Percentiles rank a stretch among this genome's conserved stretches.
These are phyloP conservation scores for Eristalinus aeneus DNA, from an alignment of 2,888 invertebrate species.

Conservation along the genomic window DNA sequence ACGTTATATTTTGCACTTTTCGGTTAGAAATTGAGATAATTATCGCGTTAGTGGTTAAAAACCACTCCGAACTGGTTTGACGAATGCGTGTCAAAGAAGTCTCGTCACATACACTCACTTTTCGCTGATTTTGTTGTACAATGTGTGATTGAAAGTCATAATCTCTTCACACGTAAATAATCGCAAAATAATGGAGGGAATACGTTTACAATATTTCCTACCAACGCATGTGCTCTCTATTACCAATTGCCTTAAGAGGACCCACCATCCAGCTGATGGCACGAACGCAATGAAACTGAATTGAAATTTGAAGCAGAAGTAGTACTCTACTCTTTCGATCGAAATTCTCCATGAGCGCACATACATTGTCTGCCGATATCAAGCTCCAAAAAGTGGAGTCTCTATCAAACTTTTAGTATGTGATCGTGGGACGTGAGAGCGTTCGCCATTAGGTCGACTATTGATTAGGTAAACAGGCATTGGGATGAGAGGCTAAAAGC, in stretches of 20 bases:
- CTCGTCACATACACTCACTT: constrained; percentile 23
- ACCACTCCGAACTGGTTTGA: constrained; percentile 34
- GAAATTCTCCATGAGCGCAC: constrained; percentile 19
- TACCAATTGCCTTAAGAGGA: constrained; percentile 16
- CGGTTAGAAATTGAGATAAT: constrained; percentile 24
- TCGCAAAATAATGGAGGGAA: not conserved
- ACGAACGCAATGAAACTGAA: constrained; percentile 68
- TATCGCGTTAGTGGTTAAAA: constrained; percentile 26
- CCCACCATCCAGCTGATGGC: constrained; percentile 55
- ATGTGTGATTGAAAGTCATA: constrained; percentile 41
- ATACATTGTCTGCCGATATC: constrained; percentile 40
- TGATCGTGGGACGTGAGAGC: constrained; percentile 33
- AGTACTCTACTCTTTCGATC: constrained; percentile 15
- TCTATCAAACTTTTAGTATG: constrained; percentile 32
- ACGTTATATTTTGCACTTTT: constrained; percentile 14
- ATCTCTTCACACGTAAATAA: constrained; percentile 25
- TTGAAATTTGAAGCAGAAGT: constrained; percentile 31
- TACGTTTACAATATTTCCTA: not conserved
- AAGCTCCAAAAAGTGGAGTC: constrained; percentile 25
- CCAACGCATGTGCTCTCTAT: not conserved
- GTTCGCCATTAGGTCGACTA: not conserved
- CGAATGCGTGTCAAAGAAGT: constrained; percentile 8
- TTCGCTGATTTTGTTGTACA: not conserved
- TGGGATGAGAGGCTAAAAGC: not conserved
- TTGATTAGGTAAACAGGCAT: not conserved